Evolutionary conservation across 2,797 vertebrate genomes (phyloP).

Genomic region (Cichlasoma orientale): DNA sequence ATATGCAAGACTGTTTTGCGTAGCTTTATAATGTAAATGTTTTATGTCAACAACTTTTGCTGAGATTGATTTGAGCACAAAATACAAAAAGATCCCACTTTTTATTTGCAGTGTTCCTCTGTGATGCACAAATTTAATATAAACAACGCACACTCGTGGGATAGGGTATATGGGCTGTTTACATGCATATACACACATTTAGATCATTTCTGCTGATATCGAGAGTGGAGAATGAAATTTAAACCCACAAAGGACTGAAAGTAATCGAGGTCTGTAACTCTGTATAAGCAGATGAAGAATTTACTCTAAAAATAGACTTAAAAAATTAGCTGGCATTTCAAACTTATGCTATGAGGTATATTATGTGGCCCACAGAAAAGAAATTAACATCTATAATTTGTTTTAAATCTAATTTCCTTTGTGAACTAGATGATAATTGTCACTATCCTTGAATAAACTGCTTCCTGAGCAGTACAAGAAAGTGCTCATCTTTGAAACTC

Average conservation of each 20-base stretch:
- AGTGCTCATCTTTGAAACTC: conserved; percentile 43
- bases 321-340: not conserved
- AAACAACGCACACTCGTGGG: not conserved
- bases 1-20: not conserved
- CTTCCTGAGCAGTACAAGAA: not conserved
- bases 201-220: not conserved
- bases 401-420: not conserved
- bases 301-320: not conserved
- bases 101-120: conserved; percentile 18
- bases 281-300: not conserved
- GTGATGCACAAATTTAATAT: conserved; percentile 29
- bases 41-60: conserved; percentile 11
- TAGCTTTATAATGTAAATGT: conserved; percentile 24
- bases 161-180: not conserved
- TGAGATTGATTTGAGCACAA: not conserved
- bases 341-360: not conserved
- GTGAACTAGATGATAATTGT: not conserved
- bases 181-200: not conserved
- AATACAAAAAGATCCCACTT: not conserved
- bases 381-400: not conserved
- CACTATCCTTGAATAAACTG: not conserved
- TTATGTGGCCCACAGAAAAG: not conserved
- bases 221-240: not conserved
- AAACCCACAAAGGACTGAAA: not conserved
- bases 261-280: not conserved